Evolutionary conservation across 1,140 invertebrate species (phyloP).

Genomic region (Drosophila arizonae): DNA sequence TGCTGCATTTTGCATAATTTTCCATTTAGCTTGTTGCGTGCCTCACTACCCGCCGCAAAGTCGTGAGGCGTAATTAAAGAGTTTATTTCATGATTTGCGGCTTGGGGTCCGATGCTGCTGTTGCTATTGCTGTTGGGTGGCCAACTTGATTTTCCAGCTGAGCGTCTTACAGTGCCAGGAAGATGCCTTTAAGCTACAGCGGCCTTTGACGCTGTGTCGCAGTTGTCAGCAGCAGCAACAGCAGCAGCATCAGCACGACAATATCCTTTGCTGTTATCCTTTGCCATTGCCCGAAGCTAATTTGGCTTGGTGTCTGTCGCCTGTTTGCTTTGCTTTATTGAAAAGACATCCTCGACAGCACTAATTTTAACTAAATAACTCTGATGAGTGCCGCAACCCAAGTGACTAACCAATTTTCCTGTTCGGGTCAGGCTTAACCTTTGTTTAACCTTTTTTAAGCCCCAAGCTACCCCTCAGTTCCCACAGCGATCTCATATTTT

Average conservation of each 20-base stretch:
- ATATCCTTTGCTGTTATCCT: conserved; percentile 54
- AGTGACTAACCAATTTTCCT: conserved; percentile 28
- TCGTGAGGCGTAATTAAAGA: conserved; percentile 80
- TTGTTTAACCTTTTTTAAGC: conserved; percentile 63
- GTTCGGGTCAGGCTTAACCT: conserved; percentile 46
- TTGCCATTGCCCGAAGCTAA: conserved; percentile 50
- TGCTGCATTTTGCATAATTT: conserved; percentile 78
- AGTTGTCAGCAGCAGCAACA: conserved; percentile 49
- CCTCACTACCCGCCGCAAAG: conserved; percentile 34
- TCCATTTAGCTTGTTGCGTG: conserved; percentile 76
- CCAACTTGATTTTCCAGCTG: conserved; percentile 75
- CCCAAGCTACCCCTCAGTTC: not conserved
- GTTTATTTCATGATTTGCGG: conserved; percentile 80
- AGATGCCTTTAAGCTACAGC: conserved; percentile 59
- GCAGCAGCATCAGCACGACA: conserved; percentile 24
- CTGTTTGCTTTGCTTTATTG: conserved; percentile 57
- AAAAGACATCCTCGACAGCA: conserved; percentile 75
- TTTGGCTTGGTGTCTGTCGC: conserved; percentile 24
- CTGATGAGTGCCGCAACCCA: conserved; percentile 67
- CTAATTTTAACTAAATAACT: conserved; percentile 81
- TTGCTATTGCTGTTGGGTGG: conserved; percentile 60
- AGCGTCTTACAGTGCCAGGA: conserved; percentile 54
- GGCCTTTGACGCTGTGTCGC: conserved; percentile 67
- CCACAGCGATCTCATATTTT: conserved; percentile 45
- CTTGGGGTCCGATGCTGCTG: conserved; percentile 44